These are phyloP conservation scores for Leptogaster cylindrica DNA, from an alignment of 2,888 invertebrate species.

Conservation along the genomic window DNA sequence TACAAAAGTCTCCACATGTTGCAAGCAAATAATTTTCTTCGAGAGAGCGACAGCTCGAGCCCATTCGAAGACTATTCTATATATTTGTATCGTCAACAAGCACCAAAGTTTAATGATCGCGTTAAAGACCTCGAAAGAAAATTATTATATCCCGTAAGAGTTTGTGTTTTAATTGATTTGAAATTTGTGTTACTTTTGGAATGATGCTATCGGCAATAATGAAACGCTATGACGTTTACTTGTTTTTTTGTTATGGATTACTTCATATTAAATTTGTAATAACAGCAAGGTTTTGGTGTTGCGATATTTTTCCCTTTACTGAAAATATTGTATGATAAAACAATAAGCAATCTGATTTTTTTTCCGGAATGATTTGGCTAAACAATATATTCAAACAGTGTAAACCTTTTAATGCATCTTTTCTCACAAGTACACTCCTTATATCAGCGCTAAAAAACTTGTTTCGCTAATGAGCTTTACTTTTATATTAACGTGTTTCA, in stretches of 20 bases:
- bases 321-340: not conserved
- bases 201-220: conserved; percentile 18
- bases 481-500: not conserved
- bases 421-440: not conserved
- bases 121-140: conserved; percentile 81
- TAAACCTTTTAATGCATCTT: not conserved
- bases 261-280: no score
- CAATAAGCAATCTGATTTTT: no score
- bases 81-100: conserved; percentile 83
- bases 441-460: not conserved
- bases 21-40: conserved; percentile 72
- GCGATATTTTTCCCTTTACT: not conserved
- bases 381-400: not conserved
- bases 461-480: not conserved
- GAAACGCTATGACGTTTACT: not conserved
- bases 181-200: not conserved
- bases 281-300: conserved; percentile 5
- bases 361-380: not conserved
- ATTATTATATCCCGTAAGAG: conserved; percentile 75
- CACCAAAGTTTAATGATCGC: conserved; percentile 82
- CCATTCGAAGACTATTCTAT: conserved; percentile 85
- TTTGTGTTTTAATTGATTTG: not conserved
- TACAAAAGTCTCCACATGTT: conserved; percentile 85
- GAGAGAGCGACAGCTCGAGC: conserved; percentile 65
- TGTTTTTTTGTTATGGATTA: not conserved